Base-by-base conservation (phyloP, 2,888 invertebrate genomes). In the Empis livida region DNA sequence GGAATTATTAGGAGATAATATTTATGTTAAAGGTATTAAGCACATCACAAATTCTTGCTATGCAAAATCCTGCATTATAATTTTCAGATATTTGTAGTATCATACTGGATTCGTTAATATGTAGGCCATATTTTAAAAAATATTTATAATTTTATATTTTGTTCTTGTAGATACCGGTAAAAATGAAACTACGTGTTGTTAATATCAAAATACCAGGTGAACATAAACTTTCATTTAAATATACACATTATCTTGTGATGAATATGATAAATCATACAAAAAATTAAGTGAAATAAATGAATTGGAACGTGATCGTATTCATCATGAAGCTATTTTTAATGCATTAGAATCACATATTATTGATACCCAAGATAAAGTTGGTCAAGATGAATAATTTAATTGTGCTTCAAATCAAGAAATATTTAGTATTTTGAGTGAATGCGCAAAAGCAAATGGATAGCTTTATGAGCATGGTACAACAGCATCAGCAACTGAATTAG, bases 271-370 rank as follows among this genome's bases (percentile, higher is more conserved):
- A 39, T 81, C 87, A 0, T 31, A 55, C 17, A 54, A 59, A 44
- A 68, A 67, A 42, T 47, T 69, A 23, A 70, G 74, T 17, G 73
- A 75, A 49, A 71, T 91, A 11, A 79, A 89, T 57, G 70, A 75
- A 40, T 73, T 77, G 42, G 99, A 99, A 61, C 74, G 73, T 45
- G 81, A 84, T 56, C 82, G 89, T 51, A 75, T 78, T 2, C 78
- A 85, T 43, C 77, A 89, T 53, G 96, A 94, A 64, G 82, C 86
- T 1, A 86, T 94, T 2, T 76, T 91, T 53, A 99, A 99, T 67
- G 82, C 82, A 53, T 73, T 99, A 14, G 99, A 99, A 72, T 84
- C 93, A 9, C 94, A 87, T 62, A 88, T 95, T 3, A 87, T 96
- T 54, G 96, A 97, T 58, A 79, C 84, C 3, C 87, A 86, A 63